Evolutionary conservation across 2,113 vertebrate genomes (phyloP).

Genomic region (Elephas maximus): DNA sequence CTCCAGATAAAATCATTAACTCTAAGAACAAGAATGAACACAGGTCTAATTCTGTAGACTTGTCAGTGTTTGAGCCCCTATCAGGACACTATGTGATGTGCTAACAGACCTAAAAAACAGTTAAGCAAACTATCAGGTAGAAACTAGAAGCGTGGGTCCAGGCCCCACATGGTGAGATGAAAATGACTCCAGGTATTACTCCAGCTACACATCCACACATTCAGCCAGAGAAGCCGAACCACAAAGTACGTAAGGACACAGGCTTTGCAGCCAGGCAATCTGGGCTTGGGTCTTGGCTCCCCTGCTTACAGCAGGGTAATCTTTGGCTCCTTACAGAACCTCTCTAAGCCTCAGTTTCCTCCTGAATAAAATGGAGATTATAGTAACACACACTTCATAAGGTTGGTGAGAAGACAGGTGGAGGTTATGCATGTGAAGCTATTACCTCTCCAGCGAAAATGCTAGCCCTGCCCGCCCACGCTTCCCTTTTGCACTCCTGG

Average conservation of each 20-base stretch:
- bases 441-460: fast-evolving
- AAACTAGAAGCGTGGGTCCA: not conserved
- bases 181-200: fast-evolving
- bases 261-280: not conserved
- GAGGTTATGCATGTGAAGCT: fast-evolving
- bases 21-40: not conserved
- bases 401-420: not conserved
- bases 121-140: fast-evolving
- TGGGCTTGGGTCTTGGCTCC: not conserved
- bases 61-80: not conserved
- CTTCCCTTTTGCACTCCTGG: not conserved
- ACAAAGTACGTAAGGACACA: not conserved
- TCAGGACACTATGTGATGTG: fast-evolving
- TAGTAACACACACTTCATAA: too few relatives aligned
- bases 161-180: fast-evolving
- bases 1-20: not conserved
- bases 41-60: fast-evolving
- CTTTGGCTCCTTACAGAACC: not conserved
- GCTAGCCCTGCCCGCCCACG: fast-evolving
- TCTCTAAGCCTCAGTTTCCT: not conserved
- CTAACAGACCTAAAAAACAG: not conserved
- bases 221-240: not conserved
- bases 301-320: not conserved
- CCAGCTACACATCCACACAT: not conserved
- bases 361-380: not conserved